A percentile compares a stretch with the other conserved stretches of the same genome.
Evolutionary conservation across 2,113 vertebrate species (phyloP).

Genomic region (Coryphaenoides rupestris): DNA sequence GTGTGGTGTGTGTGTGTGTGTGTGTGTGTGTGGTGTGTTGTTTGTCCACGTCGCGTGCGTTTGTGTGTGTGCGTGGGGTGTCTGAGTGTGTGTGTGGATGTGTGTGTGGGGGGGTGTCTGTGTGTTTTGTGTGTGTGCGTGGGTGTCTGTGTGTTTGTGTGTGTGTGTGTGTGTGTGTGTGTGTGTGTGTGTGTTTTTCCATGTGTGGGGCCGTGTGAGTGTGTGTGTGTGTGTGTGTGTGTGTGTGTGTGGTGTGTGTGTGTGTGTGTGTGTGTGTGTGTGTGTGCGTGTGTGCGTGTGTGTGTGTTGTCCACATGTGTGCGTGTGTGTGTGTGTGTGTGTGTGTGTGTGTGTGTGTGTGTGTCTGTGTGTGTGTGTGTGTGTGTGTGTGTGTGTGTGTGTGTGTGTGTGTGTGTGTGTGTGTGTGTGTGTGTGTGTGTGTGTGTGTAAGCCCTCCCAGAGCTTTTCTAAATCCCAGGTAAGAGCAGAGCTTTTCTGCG

Average conservation of each 20-base stretch:
- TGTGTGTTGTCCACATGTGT: not conserved
- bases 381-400: conserved; percentile 17
- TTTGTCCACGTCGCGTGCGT: too few relatives aligned
- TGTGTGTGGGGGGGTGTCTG: conserved; percentile 18
- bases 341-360: too few relatives aligned
- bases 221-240: not conserved
- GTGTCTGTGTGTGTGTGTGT: not conserved
- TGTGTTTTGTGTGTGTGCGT: conserved; percentile 26
- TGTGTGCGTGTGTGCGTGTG: too few relatives aligned
- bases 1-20: not conserved
- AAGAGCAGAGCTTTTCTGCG: conserved; percentile 68
- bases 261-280: too few relatives aligned
- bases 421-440: conserved; percentile 13
- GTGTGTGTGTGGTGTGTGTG: too few relatives aligned
- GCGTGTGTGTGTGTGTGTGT: too few relatives aligned
- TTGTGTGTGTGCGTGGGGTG: not conserved
- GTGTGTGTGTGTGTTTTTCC: conserved; percentile 17
- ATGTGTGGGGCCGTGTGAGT: too few relatives aligned
- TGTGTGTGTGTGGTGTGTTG: conserved; percentile 11
- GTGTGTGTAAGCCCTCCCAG: conserved; percentile 32
- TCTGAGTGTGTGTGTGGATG: conserved; percentile 8
- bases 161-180: conserved; percentile 18
- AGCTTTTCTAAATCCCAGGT: conserved; percentile 71
- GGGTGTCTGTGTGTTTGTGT: too few relatives aligned
- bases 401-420: conserved; percentile 2